A percentile compares a stretch with the other conserved stretches of the same genome.
These are phyloP conservation scores for Drepanosiphum platanoidis DNA, from an alignment of 2,888 invertebrate species.

Conservation along the genomic window DNA sequence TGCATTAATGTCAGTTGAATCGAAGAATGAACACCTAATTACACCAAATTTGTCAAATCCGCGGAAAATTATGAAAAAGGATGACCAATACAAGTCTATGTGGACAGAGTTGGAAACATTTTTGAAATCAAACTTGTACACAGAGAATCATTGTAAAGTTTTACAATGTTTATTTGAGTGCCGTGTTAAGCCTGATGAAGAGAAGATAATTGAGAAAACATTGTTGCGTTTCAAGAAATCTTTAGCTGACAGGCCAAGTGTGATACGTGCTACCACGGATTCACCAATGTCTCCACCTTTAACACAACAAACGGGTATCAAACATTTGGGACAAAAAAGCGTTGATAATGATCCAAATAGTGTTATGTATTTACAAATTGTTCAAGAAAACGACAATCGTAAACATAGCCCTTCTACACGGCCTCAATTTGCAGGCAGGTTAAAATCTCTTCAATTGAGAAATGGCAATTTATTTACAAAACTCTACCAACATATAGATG, in stretches of 20 bases:
- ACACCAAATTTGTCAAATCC: constrained; percentile 75
- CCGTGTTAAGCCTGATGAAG: constrained; percentile 68
- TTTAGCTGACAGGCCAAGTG: constrained; percentile 68
- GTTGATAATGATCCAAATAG: constrained; percentile 24
- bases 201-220: constrained; percentile 63
- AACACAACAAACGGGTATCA: constrained; percentile 41
- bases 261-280: constrained; percentile 82
- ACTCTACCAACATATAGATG: constrained; percentile 78
- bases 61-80: constrained; percentile 72
- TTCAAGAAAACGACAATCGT: constrained; percentile 63
- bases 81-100: constrained; percentile 90
- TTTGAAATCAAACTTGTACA: constrained; percentile 80
- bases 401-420: constrained; percentile 65
- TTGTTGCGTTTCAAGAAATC: constrained; percentile 65
- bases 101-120: constrained; percentile 90
- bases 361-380: constrained; percentile 63
- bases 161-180: constrained; percentile 85
- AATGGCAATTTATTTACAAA: constrained; percentile 74
- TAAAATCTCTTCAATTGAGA: constrained; percentile 66
- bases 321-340: constrained; percentile 28
- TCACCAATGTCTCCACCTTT: constrained; percentile 86
- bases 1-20: constrained; percentile 81
- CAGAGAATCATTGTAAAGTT: constrained; percentile 81
- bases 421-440: constrained; percentile 73
- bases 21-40: constrained; percentile 83